Conservation (phyloP, 2,888 invertebrate genomes). For the Trichacis sp. region DNA sequence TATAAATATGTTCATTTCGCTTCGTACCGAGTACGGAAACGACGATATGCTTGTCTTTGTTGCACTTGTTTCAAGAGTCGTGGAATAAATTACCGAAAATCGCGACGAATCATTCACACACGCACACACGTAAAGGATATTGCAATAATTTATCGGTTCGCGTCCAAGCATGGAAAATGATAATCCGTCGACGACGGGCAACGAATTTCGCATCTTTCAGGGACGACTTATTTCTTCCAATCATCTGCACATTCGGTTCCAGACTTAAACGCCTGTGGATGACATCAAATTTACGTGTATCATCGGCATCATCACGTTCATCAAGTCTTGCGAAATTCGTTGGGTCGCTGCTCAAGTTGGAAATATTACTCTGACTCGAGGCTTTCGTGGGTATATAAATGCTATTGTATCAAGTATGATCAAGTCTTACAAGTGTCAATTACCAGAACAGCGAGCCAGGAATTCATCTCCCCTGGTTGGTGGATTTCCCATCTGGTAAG, state of each 20-base stretch:
- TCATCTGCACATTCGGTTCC: too few species aligned
- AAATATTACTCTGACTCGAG: constrained; percentile 29
- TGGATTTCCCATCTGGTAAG: too few species aligned
- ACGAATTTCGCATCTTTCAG: constrained; percentile 31
- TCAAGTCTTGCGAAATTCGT: constrained; percentile 37
- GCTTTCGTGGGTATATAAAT: constrained; percentile 10
- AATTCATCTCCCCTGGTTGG: too few species aligned
- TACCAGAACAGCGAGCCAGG: constrained; percentile 7
- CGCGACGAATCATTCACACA: background rate
- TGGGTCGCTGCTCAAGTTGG: constrained; percentile 19
- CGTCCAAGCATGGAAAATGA: background rate
- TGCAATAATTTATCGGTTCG: constrained; percentile 19
- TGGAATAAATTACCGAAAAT: constrained; percentile 7
- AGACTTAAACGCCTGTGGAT: background rate
- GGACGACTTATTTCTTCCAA: too few species aligned
- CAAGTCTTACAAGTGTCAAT: constrained; percentile 11
- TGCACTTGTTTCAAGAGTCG: constrained; percentile 32
- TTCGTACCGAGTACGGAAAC: constrained; percentile 53
- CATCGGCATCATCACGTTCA: constrained; percentile 6
- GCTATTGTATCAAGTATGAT: constrained; percentile 20
- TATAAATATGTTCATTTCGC: constrained; percentile 58
- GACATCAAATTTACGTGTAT: constrained; percentile 10
- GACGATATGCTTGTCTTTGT: constrained; percentile 57
- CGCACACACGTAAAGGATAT: constrained; percentile 3
- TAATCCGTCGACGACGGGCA: constrained; percentile 7